phyloP scores from a whole-genome alignment of 1,140 invertebrate genomes.

The Leptopilina boulardi region DNA sequence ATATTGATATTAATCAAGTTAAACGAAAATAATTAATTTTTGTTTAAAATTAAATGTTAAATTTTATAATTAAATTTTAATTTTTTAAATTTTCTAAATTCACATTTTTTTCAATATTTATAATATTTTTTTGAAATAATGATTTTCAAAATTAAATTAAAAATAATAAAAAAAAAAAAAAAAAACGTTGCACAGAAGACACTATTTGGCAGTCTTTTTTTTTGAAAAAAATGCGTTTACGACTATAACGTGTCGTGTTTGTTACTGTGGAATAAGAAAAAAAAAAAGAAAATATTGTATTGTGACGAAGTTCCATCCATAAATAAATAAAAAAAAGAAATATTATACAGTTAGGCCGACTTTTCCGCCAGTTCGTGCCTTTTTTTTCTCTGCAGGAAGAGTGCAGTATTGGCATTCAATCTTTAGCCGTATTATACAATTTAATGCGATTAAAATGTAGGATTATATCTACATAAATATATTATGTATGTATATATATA shows the following conservation, averaged over 20 bases:
- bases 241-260: slow-evolving; percentile 56
- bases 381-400: slow-evolving; percentile 71
- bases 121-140: no score
- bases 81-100: background rate
- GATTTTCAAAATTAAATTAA: background rate
- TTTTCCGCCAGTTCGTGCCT: slow-evolving; percentile 77
- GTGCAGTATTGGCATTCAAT: slow-evolving; percentile 72
- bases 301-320: slow-evolving; percentile 77
- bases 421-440: slow-evolving; percentile 63
- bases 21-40: no score
- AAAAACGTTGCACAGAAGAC: slow-evolving; percentile 43
- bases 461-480: no score
- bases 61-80: no score
- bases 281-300: slow-evolving; percentile 72
- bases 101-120: background rate
- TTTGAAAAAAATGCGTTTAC: slow-evolving; percentile 33
- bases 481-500: no score
- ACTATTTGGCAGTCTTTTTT: slow-evolving; percentile 42
- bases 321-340: slow-evolving; percentile 75
- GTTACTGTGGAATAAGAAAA: slow-evolving; percentile 65
- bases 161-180: slow-evolving; percentile 38
- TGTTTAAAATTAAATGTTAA: no score
- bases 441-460: slow-evolving; percentile 47
- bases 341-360: slow-evolving; percentile 77
- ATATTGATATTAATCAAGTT: background rate